A percentile compares a stretch with the other conserved stretches of the same genome.
These are phyloP conservation scores for Nomada goodeniana DNA, from an alignment of 2,888 invertebrate genomes.

Conservation along the genomic window DNA sequence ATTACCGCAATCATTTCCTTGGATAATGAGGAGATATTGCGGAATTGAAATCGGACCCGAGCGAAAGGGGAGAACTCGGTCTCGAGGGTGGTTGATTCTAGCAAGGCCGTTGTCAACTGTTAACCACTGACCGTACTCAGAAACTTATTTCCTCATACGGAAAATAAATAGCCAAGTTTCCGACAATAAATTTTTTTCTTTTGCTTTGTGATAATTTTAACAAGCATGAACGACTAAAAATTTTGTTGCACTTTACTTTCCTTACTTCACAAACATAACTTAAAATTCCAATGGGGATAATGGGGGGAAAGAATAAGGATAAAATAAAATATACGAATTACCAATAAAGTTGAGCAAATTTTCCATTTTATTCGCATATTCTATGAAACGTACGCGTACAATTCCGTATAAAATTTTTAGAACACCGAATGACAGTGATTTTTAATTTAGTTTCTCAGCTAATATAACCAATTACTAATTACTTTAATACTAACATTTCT, in stretches of 20 bases:
- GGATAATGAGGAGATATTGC: conserved; percentile 64
- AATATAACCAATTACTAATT: no score
- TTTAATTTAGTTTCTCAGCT: no score
- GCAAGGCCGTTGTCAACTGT: conserved; percentile 23
- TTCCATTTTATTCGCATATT: neutral
- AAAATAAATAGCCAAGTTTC: no score
- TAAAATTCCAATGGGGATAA: no score
- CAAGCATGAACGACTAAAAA: no score
- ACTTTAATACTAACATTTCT: no score
- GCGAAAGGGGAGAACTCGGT: conserved; percentile 48
- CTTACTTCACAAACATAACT: neutral
- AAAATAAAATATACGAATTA: neutral
- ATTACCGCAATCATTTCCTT: conserved; percentile 62
- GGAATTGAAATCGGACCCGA: conserved; percentile 61
- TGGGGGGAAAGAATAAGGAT: no score
- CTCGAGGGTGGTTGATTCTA: conserved; percentile 31
- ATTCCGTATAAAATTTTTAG: no score
- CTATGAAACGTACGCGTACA: neutral
- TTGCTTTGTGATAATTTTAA: no score
- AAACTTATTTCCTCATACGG: no score
- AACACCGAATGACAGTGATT: no score
- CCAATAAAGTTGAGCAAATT: neutral
- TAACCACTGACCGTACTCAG: conserved; percentile 29
- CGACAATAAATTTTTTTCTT: no score
- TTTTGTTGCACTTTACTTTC: neutral